phyloP scores from a whole-genome alignment of 2,113 vertebrate genomes.

The Apus apus region DNA sequence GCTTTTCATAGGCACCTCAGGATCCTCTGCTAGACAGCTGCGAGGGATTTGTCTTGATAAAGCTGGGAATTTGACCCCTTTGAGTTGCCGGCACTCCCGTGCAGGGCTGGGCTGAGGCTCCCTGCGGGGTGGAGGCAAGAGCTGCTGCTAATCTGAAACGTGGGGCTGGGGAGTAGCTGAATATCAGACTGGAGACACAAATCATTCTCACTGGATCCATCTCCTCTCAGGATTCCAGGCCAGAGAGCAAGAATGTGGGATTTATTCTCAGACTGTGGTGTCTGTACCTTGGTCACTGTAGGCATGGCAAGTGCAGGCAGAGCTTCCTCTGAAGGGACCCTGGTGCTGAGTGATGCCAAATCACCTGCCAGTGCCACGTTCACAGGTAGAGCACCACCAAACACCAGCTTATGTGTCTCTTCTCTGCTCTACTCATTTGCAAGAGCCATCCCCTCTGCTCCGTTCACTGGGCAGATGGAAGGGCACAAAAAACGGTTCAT shows the following conservation, averaged over 20 bases:
- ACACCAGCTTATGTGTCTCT: accelerated
- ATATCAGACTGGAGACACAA: background rate
- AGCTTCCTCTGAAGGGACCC: background rate
- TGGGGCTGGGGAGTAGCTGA: background rate
- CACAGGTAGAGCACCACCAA: background rate
- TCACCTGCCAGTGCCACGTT: background rate
- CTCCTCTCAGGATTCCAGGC: background rate
- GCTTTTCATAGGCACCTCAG: background rate
- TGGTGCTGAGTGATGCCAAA: background rate
- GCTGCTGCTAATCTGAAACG: background rate
- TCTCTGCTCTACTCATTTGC: background rate
- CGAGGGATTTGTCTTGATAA: background rate
- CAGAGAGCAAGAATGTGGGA: background rate
- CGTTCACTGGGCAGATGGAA: background rate
- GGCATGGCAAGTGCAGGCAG: background rate
- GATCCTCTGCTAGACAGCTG: background rate
- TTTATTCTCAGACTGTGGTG: accelerated
- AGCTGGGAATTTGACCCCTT: background rate
- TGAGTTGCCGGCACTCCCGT: background rate
- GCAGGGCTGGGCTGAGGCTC: background rate
- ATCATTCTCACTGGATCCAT: background rate
- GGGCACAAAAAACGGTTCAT: background rate
- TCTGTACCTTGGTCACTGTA: accelerated
- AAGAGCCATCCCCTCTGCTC: background rate
- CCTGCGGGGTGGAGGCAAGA: background rate